A percentile compares a stretch with the other conserved stretches of the same genome.
phyloP scores from a whole-genome alignment of 2,113 vertebrate genomes.

The Panthera leo region DNA sequence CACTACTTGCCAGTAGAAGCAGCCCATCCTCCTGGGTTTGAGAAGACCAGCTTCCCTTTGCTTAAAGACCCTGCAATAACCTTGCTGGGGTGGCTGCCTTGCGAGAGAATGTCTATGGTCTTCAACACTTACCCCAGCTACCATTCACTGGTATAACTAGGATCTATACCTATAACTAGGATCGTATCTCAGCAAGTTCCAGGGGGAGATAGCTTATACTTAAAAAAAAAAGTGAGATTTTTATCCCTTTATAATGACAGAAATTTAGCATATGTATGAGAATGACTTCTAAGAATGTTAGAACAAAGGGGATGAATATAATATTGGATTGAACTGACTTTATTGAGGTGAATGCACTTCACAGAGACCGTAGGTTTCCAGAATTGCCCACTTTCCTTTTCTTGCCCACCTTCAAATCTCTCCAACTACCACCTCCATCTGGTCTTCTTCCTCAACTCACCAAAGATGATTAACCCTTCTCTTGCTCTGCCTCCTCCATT shows the following conservation, averaged over 20 bases:
- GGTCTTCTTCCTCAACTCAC: not conserved
- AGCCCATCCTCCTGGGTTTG: not conserved
- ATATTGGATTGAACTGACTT: not conserved
- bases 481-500: not conserved
- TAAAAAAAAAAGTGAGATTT: not conserved
- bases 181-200: not conserved
- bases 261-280: not conserved
- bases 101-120: not conserved
- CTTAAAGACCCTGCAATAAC: not conserved
- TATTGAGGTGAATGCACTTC: not conserved
- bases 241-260: not conserved
- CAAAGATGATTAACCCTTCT: not conserved
- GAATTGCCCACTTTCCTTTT: not conserved
- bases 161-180: not conserved
- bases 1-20: not conserved
- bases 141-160: not conserved
- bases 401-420: not conserved
- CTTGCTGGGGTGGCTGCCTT: not conserved
- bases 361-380: not conserved
- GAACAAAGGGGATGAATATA: not conserved
- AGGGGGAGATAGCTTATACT: not conserved
- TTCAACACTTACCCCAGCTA: not conserved
- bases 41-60: not conserved
- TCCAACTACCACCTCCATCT: not conserved
- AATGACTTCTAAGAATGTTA: not conserved